Conservation (phyloP, 92 coral and sea anemone genomes). For the Bergia sp. region DNA sequence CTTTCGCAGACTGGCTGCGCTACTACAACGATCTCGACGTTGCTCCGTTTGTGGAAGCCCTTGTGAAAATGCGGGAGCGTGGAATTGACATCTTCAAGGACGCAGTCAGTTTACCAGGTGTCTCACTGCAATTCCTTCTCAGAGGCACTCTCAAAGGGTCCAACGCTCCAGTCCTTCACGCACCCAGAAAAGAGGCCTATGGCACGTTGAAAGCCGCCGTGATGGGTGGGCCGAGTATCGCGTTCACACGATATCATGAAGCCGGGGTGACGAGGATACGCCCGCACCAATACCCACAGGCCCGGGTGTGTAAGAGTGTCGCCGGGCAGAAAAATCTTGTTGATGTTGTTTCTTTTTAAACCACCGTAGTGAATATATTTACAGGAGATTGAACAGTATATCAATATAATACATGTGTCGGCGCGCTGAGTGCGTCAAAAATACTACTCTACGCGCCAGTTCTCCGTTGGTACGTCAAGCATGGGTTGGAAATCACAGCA, state of each 20-base stretch:
- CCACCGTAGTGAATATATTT: too few species aligned
- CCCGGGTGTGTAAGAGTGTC: too few species aligned
- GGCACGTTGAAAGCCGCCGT: slow-evolving; percentile 8
- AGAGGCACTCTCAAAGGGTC: not conserved
- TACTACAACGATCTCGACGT: slow-evolving; percentile 38
- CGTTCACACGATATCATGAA: not conserved
- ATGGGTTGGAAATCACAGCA: too few species aligned
- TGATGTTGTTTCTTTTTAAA: too few species aligned
- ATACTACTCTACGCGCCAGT: too few species aligned
- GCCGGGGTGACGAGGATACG: not conserved
- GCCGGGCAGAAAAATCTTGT: too few species aligned
- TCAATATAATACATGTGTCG: too few species aligned
- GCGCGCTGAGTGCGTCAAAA: too few species aligned
- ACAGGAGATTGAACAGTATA: too few species aligned
- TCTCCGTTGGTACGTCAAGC: too few species aligned
- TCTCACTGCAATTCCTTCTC: not conserved
- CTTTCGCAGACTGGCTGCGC: slow-evolving; percentile 19
- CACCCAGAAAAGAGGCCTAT: slow-evolving; percentile 28
- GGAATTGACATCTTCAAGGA: slow-evolving; percentile 31
- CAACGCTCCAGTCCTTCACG: too few species aligned
- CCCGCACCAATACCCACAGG: not conserved
- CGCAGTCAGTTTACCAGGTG: not conserved
- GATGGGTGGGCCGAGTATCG: slow-evolving; percentile 38
- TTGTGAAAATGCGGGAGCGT: not conserved
- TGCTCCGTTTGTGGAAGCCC: slow-evolving; percentile 14